These are phyloP conservation scores for Puma concolor DNA, from an alignment of 2,113 vertebrate species.

Conservation along the genomic window DNA sequence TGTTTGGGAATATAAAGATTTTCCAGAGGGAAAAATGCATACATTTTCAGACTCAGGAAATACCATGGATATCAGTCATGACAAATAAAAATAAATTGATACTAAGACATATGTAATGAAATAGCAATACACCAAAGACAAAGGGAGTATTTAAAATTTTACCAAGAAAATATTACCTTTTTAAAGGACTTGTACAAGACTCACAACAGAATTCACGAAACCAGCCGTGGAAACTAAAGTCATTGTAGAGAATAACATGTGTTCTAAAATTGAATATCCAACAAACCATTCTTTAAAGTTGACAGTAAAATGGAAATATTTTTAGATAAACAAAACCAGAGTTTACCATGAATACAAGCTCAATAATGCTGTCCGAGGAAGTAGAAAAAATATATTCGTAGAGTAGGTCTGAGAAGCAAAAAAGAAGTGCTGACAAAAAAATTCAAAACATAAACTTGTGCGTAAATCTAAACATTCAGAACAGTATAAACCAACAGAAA, in stretches of 20 bases:
- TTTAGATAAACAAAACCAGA: background rate
- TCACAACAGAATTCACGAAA: background rate
- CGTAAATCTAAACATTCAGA: background rate
- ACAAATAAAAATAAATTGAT: background rate
- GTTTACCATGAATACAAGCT: background rate
- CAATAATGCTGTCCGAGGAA: background rate
- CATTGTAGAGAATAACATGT: background rate
- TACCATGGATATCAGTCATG: background rate
- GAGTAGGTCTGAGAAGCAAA: background rate
- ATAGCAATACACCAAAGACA: background rate
- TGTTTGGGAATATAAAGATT: background rate
- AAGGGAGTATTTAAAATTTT: background rate
- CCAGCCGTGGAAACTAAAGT: background rate
- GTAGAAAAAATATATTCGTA: background rate
- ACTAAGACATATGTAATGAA: background rate
- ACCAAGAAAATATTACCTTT: background rate
- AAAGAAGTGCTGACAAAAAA: background rate
- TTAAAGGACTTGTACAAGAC: background rate
- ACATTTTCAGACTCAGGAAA: background rate
- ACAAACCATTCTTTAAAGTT: background rate
- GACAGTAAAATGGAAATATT: background rate
- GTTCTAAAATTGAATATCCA: background rate
- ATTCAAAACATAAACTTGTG: background rate
- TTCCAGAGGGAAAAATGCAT: background rate
- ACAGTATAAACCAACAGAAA: background rate